Evolutionary conservation across 2,888 invertebrate species (phyloP).

Genomic region (Podotricha telesiphe): DNA sequence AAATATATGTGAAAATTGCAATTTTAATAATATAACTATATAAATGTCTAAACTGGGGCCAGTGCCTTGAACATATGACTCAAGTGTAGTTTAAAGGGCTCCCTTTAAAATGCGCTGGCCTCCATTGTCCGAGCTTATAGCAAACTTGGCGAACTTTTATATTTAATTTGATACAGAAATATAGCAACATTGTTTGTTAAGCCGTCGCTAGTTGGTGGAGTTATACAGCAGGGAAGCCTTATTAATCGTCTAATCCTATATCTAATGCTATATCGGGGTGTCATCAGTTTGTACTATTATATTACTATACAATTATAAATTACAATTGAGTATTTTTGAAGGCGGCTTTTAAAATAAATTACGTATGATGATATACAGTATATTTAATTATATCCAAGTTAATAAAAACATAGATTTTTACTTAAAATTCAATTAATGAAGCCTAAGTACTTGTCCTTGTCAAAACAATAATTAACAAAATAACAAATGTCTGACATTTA

Average conservation of each 20-base stretch:
- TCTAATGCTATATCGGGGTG: slow-evolving; percentile 15
- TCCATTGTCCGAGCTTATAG: too few species aligned
- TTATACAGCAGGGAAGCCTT: slow-evolving; percentile 26
- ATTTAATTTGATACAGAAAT: slow-evolving; percentile 11
- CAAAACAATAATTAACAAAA: not conserved
- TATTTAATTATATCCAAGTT: not conserved
- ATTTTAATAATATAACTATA: too few species aligned
- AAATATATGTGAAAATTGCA: too few species aligned
- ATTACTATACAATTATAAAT: slow-evolving; percentile 28
- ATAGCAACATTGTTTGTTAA: slow-evolving; percentile 13
- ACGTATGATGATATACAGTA: too few species aligned
- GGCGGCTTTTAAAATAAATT: not conserved
- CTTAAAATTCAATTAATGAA: not conserved
- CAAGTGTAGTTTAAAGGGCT: too few species aligned
- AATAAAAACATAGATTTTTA: not conserved
- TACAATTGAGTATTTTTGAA: slow-evolving; percentile 19
- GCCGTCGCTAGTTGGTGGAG: slow-evolving; percentile 4
- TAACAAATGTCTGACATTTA: not conserved
- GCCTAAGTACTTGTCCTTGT: not conserved
- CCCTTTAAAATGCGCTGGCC: too few species aligned
- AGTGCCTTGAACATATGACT: too few species aligned
- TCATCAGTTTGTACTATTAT: slow-evolving; percentile 29
- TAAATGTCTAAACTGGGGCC: too few species aligned
- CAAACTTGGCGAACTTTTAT: slow-evolving; percentile 1
- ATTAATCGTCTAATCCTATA: slow-evolving; percentile 18